These are phyloP conservation scores for Saturnia japonica DNA, from an alignment of 2,888 invertebrate species.

Conservation along the genomic window DNA sequence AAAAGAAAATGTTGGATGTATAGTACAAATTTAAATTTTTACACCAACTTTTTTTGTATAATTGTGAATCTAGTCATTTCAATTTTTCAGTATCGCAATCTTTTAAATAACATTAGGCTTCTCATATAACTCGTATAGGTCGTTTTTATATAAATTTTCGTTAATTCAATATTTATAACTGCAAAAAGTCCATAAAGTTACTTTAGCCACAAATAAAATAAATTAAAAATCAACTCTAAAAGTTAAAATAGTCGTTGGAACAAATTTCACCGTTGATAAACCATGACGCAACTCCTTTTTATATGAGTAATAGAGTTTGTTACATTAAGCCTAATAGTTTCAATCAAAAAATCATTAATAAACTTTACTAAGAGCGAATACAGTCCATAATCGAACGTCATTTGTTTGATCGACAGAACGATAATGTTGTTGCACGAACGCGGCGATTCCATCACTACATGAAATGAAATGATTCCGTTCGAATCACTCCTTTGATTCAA, in stretches of 20 bases:
- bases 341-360: not conserved
- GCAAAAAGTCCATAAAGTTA: not conserved
- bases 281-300: slow-evolving; percentile 13
- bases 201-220: not conserved
- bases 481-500: slow-evolving; percentile 73
- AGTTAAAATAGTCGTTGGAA: slow-evolving; percentile 13
- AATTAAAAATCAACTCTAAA: slow-evolving; percentile 2
- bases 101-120: too few relatives aligned
- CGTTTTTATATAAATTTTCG: too few relatives aligned
- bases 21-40: too few relatives aligned
- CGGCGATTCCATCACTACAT: slow-evolving; percentile 39
- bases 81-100: too few relatives aligned
- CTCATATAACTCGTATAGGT: too few relatives aligned
- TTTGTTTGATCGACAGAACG: not conserved
- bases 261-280: slow-evolving; percentile 17
- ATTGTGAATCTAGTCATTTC: too few relatives aligned
- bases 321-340: not conserved
- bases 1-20: too few relatives aligned
- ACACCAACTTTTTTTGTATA: too few relatives aligned
- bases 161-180: not conserved
- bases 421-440: slow-evolving; percentile 3
- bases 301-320: slow-evolving; percentile 16
- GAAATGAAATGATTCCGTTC: slow-evolving; percentile 58
- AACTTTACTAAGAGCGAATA: not conserved
- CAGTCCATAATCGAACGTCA: not conserved